A percentile compares a stretch with the other conserved stretches of the same genome.
Evolutionary conservation across 2,113 vertebrate species (phyloP).

Genomic region (Festucalex cinctus): DNA sequence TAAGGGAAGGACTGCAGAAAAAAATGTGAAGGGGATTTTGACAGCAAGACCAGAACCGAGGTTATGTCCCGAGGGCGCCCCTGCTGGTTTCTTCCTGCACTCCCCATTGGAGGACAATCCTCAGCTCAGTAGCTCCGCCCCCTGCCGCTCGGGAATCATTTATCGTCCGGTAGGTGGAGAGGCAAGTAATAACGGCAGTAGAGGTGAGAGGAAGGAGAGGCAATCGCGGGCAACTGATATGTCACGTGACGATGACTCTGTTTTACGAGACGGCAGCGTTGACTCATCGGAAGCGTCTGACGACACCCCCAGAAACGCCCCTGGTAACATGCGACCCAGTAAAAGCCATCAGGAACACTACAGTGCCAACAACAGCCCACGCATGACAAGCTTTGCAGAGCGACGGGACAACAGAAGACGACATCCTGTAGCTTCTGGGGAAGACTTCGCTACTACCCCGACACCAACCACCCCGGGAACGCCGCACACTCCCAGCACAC

Average conservation of each 20-base stretch:
- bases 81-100: conserved; percentile 86
- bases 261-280: conserved; percentile 70
- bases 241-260: conserved; percentile 71
- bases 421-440: conserved; percentile 56
- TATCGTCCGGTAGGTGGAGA: conserved; percentile 50
- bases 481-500: conserved; percentile 50
- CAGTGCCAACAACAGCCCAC: conserved; percentile 54
- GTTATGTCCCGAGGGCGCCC: conserved; percentile 82
- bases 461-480: conserved; percentile 57
- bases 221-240: conserved; percentile 34
- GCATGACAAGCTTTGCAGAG: conserved; percentile 87
- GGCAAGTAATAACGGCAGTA: conserved; percentile 22
- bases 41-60: conserved; percentile 71
- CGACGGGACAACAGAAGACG: conserved; percentile 57
- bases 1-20: conserved; percentile 39
- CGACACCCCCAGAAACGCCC: conserved; percentile 53
- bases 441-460: conserved; percentile 37
- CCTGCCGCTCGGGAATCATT: conserved; percentile 62
- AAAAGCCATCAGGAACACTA: conserved; percentile 36
- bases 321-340: conserved; percentile 60
- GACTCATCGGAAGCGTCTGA: conserved; percentile 75
- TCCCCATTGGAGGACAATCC: conserved; percentile 62
- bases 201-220: conserved; percentile 35
- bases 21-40: conserved; percentile 23
- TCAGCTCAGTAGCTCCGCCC: conserved; percentile 73